Percentiles rank a stretch among this genome's conserved stretches.
Conservation (phyloP, 2,797 vertebrate genomes). For the Malurus splendens region DNA sequence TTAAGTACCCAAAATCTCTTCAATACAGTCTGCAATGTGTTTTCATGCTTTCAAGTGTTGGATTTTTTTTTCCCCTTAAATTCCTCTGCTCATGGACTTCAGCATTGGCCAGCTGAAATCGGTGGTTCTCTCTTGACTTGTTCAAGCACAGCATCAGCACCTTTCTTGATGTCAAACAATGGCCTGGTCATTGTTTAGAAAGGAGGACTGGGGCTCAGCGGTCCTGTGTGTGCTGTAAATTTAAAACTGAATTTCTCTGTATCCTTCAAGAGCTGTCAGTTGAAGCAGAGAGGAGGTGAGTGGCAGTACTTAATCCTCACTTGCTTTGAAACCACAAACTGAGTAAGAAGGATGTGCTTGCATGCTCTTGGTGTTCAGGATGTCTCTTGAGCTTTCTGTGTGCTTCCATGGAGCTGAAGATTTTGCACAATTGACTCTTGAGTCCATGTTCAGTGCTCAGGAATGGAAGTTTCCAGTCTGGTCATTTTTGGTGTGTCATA, state of each 20-base stretch:
- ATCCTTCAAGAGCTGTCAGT: not conserved
- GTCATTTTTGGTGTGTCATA: not conserved
- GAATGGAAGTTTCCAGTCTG: not conserved
- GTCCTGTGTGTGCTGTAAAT: not conserved
- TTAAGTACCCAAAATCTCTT: not conserved
- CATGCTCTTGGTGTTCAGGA: not conserved
- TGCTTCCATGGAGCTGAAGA: not conserved
- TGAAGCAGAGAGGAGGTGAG: not conserved
- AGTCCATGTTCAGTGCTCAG: not conserved
- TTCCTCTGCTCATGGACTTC: not conserved
- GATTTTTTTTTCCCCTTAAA: rapidly evolving
- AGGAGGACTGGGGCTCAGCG: not conserved
- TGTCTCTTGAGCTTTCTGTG: not conserved
- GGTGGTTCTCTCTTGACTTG: not conserved
- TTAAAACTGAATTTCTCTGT: not conserved
- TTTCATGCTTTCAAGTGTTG: not conserved
- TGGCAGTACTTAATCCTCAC: not conserved
- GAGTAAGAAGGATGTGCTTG: not conserved
- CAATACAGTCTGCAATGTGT: not conserved
- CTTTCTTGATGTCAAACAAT: not conserved
- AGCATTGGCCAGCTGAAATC: not conserved
- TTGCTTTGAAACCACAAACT: not conserved
- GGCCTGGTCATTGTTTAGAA: not conserved
- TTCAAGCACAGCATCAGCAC: not conserved
- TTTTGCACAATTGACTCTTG: not conserved